A percentile compares a stretch with the other conserved stretches of the same genome.
These are phyloP conservation scores for Prionailurus bengalensis DNA, from an alignment of 2,113 vertebrate genomes.

Conservation along the genomic window DNA sequence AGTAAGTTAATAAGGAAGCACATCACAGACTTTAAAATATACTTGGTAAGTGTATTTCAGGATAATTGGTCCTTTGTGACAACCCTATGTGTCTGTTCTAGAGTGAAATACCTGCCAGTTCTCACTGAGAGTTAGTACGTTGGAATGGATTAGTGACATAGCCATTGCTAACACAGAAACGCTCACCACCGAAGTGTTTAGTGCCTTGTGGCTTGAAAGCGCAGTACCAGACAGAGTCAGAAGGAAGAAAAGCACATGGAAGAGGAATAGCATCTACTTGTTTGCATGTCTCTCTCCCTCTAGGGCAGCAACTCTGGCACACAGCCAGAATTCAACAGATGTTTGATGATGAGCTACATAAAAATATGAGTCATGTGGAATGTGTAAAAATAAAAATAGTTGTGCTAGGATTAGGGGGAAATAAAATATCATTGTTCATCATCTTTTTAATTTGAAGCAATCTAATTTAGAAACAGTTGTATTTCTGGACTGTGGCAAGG, in stretches of 20 bases:
- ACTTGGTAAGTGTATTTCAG: slow-evolving; percentile 18
- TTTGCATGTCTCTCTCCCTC: neutral
- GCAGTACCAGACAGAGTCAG: slow-evolving; percentile 1
- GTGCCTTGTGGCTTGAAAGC: slow-evolving; percentile 4
- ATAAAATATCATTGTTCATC: slow-evolving; percentile 43
- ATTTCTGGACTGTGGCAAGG: neutral
- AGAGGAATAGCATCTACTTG: neutral
- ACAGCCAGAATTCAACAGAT: slow-evolving; percentile 24
- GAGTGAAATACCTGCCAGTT: slow-evolving; percentile 1
- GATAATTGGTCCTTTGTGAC: slow-evolving; percentile 13
- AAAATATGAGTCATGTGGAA: slow-evolving; percentile 60
- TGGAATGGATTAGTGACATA: neutral
- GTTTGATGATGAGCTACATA: slow-evolving; percentile 36
- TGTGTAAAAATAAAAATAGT: slow-evolving; percentile 49
- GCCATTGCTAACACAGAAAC: slow-evolving; percentile 10
- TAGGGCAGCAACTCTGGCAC: slow-evolving; percentile 19
- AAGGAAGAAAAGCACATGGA: neutral
- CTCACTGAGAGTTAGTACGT: neutral
- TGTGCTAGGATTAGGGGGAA: slow-evolving; percentile 29
- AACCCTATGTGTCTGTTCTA: neutral
- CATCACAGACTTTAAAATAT: neutral
- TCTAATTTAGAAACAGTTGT: slow-evolving; percentile 45
- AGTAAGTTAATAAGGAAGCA: neutral
- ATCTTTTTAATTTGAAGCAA: slow-evolving; percentile 64
- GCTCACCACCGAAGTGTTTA: neutral